These are phyloP conservation scores for Ictalurus furcatus DNA, from an alignment of 2,113 vertebrate genomes.

Conservation along the genomic window DNA sequence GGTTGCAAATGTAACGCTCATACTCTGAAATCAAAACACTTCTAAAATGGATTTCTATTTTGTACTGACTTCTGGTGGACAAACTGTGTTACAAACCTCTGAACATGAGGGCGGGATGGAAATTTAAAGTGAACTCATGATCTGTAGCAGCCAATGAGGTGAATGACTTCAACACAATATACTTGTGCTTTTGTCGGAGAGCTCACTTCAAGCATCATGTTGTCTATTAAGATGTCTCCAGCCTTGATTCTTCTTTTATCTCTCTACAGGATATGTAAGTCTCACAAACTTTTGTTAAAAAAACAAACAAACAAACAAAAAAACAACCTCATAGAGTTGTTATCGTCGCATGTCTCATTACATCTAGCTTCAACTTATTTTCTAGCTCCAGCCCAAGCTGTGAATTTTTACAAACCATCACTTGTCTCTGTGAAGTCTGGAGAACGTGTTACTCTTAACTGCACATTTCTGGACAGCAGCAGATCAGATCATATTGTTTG, in stretches of 20 bases:
- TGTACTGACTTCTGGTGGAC: not conserved
- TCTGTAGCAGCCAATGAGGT: not conserved
- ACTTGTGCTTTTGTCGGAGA: not conserved
- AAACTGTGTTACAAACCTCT: not conserved
- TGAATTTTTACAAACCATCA: not conserved
- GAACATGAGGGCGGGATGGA: not conserved
- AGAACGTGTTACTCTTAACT: not conserved
- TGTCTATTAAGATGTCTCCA: not conserved
- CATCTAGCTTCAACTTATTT: not conserved
- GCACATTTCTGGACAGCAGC: not conserved
- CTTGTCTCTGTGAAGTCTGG: slow-evolving; percentile 3
- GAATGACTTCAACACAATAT: not conserved
- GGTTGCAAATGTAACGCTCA: not conserved
- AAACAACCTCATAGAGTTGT: not conserved
- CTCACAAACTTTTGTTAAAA: not conserved
- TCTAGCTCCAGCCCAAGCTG: not conserved
- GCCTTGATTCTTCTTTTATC: not conserved
- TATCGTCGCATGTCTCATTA: too few species aligned
- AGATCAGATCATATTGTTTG: not conserved
- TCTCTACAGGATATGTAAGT: slow-evolving; percentile 11
- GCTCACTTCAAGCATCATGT: not conserved
- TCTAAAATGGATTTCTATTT: not conserved
- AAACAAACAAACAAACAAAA: not conserved
- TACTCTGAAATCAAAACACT: not conserved
- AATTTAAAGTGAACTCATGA: not conserved